Percentiles rank a stretch among this genome's conserved stretches.
Evolutionary conservation across 2,888 invertebrate species (phyloP).

Genomic region (Hofmannophila pseudospretella): DNA sequence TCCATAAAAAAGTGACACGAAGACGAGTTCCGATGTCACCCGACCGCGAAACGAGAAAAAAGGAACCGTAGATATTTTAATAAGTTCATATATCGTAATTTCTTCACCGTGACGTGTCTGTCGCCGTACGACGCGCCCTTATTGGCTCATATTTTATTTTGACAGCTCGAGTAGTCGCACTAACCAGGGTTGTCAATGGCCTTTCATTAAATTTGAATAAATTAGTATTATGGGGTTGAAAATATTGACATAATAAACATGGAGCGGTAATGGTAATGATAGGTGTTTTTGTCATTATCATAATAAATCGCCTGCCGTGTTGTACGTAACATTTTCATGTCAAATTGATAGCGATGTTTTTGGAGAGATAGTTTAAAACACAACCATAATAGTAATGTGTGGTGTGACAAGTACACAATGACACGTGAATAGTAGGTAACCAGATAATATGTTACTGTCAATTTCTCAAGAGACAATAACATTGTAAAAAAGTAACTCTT

Average conservation of each 20-base stretch:
- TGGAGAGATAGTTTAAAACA: too few species aligned
- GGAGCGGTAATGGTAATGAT: not conserved
- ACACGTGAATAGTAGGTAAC: too few species aligned
- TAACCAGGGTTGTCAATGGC: constrained; percentile 40
- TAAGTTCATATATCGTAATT: constrained; percentile 70
- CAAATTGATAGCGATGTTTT: too few species aligned
- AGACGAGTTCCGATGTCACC: constrained; percentile 33
- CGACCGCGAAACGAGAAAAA: constrained; percentile 65
- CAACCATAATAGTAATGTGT: too few species aligned
- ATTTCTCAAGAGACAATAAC: too few species aligned
- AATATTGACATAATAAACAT: too few species aligned
- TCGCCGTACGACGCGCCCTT: constrained; percentile 56
- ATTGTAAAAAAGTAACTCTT: too few species aligned
- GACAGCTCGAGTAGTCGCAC: constrained; percentile 50
- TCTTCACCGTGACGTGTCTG: constrained; percentile 65
- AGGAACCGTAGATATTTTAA: constrained; percentile 64
- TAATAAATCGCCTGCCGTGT: not conserved
- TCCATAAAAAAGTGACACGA: not conserved
- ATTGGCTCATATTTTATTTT: constrained; percentile 75
- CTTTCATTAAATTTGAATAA: constrained; percentile 7
- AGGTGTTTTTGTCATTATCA: constrained; percentile 3
- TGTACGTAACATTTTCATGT: not conserved
- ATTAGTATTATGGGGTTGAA: not conserved
- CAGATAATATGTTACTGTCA: too few species aligned
- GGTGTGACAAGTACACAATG: too few species aligned